These are phyloP conservation scores for Cossypha polioptera DNA, from an alignment of 2,797 vertebrate species.

Conservation along the genomic window DNA sequence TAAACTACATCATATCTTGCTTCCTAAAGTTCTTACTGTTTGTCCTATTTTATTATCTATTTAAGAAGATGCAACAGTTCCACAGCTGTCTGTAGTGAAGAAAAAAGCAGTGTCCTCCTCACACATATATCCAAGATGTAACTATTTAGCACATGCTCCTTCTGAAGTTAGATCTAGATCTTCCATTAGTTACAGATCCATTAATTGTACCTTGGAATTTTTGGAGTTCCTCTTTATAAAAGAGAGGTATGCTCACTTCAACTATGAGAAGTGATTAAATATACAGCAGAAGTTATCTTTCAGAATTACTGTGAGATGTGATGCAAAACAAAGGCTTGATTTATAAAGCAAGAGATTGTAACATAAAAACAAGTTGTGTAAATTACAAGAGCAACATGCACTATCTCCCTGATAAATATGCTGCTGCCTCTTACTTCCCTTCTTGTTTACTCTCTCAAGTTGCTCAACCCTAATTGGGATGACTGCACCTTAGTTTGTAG, in stretches of 20 bases:
- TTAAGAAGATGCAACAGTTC: neutral
- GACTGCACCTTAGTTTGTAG: constrained; percentile 7
- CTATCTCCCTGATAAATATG: neutral
- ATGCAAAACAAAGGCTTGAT: neutral
- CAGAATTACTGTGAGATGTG: neutral
- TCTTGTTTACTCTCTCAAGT: neutral
- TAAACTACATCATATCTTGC: neutral
- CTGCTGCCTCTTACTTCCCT: neutral
- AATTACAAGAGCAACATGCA: neutral
- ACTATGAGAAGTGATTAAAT: neutral
- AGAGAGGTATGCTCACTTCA: neutral
- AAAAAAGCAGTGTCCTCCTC: neutral
- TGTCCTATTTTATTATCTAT: neutral
- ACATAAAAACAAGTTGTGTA: neutral
- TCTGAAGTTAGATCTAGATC: neutral
- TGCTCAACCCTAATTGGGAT: neutral
- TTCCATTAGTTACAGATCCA: neutral
- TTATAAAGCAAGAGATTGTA: neutral
- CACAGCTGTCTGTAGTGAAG: neutral
- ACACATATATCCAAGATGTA: neutral
- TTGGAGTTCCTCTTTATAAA: neutral
- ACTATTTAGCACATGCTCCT: neutral
- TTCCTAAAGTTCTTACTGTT: neutral
- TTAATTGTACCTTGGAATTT: neutral
- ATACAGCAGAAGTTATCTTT: neutral